Evolutionary conservation across 1,140 invertebrate genomes (phyloP).

Genomic region (Sycophaga agraensis): DNA sequence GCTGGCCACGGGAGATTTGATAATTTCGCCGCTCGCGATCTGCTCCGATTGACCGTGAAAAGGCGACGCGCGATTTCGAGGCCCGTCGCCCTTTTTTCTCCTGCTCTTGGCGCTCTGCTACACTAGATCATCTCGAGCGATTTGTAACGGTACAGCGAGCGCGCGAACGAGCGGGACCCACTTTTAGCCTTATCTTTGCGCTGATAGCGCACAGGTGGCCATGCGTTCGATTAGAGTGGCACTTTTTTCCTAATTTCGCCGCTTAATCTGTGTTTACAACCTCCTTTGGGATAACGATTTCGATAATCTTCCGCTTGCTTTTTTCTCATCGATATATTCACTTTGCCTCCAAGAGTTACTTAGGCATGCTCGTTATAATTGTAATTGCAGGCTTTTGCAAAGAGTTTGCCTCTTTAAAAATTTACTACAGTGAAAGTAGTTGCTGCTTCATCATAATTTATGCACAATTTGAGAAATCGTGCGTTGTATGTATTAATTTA

Average conservation of each 20-base stretch:
- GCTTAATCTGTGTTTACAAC: neutral
- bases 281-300: too few species aligned
- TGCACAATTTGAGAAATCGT: too few species aligned
- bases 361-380: too few species aligned
- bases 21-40: neutral
- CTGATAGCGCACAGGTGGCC: neutral
- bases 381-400: too few species aligned
- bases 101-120: neutral
- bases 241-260: neutral
- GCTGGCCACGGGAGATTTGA: neutral
- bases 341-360: too few species aligned
- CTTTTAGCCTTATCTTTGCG: neutral
- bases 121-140: neutral
- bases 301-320: too few species aligned
- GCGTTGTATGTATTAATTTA: too few species aligned
- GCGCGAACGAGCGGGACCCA: neutral
- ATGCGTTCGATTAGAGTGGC: neutral
- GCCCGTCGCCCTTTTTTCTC: neutral
- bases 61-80: neutral
- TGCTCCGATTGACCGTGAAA: neutral
- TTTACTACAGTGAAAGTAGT: too few species aligned
- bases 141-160: constrained; percentile 2
- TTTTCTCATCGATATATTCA: too few species aligned
- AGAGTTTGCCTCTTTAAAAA: too few species aligned
- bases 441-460: too few species aligned